Percentiles rank a stretch among this genome's conserved stretches.
These are phyloP conservation scores for Meteorus colon DNA, from an alignment of 2,888 invertebrate genomes.

Conservation along the genomic window DNA sequence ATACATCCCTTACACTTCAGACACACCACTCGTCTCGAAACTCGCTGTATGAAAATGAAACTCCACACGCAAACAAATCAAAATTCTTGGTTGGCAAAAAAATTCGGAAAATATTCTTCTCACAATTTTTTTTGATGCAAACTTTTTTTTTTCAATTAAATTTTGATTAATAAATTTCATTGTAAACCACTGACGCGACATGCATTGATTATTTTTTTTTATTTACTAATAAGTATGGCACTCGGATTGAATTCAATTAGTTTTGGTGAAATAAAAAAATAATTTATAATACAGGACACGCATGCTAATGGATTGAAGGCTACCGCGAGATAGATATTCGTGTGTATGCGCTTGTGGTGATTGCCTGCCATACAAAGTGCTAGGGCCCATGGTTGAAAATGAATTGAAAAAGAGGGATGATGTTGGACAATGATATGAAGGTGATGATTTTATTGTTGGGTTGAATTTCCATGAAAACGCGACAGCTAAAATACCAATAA, in stretches of 20 bases:
- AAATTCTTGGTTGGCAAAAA: not conserved
- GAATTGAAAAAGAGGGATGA: not conserved
- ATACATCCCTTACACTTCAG: slow-evolving; percentile 59
- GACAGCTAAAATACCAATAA: not conserved
- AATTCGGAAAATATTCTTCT: not conserved
- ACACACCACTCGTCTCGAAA: slow-evolving; percentile 43
- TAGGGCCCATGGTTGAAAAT: not conserved
- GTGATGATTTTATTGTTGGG: slow-evolving; percentile 19
- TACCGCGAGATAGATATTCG: slow-evolving; percentile 53
- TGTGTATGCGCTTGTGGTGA: slow-evolving; percentile 15
- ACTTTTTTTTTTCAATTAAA: not conserved
- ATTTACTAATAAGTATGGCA: slow-evolving; percentile 48
- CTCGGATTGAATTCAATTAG: slow-evolving; percentile 55
- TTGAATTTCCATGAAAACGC: not conserved
- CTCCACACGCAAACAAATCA: slow-evolving; percentile 5
- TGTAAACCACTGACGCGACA: not conserved
- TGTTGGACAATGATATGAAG: not conserved
- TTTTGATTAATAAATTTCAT: not conserved
- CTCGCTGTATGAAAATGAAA: not conserved
- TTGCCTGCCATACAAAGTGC: not conserved
- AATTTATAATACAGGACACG: slow-evolving; percentile 52
- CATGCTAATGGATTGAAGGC: slow-evolving; percentile 57
- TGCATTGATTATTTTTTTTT: not conserved
- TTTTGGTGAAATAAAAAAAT: slow-evolving; percentile 47
- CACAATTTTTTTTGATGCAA: not conserved